Evolutionary conservation across 1,140 invertebrate genomes (phyloP), one percentile per base, ranked within the genome.

Genomic region (Lutraria rhynchaena): DNA sequence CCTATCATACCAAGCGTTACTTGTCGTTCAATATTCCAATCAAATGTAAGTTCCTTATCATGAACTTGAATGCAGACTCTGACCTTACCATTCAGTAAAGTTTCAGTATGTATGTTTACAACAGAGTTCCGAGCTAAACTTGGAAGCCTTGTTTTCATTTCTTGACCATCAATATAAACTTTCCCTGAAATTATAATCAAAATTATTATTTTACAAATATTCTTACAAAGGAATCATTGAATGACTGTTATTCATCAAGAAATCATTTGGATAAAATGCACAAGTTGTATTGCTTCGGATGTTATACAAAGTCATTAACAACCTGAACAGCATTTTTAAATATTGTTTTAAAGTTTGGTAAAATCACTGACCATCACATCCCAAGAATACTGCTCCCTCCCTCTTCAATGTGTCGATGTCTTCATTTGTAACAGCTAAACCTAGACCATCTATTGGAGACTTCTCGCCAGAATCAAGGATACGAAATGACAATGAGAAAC

Each of bases 131-230:
- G 89, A n/a, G 81, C 84, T 65, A 90, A 85, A 29, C 85, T 73
- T 49, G 90, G 90, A 53, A 91, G 81, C 53, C 86, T 87, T 0
- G 83, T 91, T 58, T 88, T 88, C 87, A 90, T 91, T 69, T 90
- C 90, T 60, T 89, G 87, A 11, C 89, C 89, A 86, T 91, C 89
- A 31, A 91, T 89, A 83, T 80, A 90, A 27, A 91, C 87, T 49
- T 53, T 84, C 15, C 90, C 90, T 91, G 77, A 19, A 86, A 88
- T 35, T 24, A 37, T 61, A 76, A n/a, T n/a, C n/a, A n/a, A n/a
- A n/a, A n/a, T n/a, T n/a, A n/a, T n/a, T n/a, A n/a, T n/a, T 19
- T 49, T 49, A 13, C 46, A 49, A 49, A 49, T 11, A 49, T 13
- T n/a, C 46, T 13, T 49, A 49, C 11, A n/a, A 11, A 49, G 11